phyloP scores from a whole-genome alignment of 2,113 vertebrate genomes.

The Capreolus pygargus region DNA sequence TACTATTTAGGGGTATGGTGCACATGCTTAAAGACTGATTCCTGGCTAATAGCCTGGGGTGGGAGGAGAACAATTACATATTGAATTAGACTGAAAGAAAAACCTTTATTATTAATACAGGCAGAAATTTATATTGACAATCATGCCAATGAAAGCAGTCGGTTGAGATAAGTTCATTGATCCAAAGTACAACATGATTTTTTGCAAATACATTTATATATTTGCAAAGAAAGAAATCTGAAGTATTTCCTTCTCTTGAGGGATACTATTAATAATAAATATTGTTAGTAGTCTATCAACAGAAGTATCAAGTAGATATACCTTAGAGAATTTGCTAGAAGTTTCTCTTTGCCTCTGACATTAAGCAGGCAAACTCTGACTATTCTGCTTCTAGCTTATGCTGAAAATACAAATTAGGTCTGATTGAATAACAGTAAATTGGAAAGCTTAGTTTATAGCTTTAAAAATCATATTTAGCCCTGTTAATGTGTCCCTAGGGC shows the following conservation, averaged over 20 bases:
- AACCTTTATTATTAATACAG: constrained; percentile 2
- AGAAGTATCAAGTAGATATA: constrained; percentile 33
- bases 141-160: neutral
- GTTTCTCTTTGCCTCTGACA: constrained; percentile 29
- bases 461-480: constrained; percentile 64
- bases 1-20: neutral
- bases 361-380: constrained; percentile 28
- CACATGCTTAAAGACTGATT: neutral
- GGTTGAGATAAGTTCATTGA: neutral
- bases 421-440: constrained; percentile 64
- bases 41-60: neutral
- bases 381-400: constrained; percentile 7
- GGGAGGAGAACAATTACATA: neutral
- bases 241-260: neutral
- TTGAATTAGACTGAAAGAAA: neutral
- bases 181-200: neutral
- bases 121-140: neutral
- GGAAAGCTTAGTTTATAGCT: constrained; percentile 57
- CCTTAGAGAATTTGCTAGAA: constrained; percentile 32
- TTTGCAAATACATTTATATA: neutral
- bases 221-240: neutral
- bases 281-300: neutral
- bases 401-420: constrained; percentile 64
- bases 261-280: neutral
- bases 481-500: constrained; percentile 47